Conservation (phyloP, 2,113 vertebrate genomes). For the Agelaius tricolor region DNA sequence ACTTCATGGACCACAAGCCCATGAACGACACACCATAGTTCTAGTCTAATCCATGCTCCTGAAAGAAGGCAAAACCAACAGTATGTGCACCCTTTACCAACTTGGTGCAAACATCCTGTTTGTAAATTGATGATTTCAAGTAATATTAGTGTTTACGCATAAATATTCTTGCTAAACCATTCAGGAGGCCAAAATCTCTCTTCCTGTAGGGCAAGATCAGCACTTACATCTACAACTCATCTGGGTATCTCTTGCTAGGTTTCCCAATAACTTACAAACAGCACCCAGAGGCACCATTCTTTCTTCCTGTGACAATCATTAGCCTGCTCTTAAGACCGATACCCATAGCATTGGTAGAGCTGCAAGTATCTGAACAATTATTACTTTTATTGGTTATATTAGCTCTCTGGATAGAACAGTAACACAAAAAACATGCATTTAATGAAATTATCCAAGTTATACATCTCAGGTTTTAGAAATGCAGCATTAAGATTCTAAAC, state of each 20-base stretch:
- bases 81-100: background rate
- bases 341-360: background rate
- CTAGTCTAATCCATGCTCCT: background rate
- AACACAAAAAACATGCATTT: background rate
- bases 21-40: background rate
- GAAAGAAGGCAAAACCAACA: background rate
- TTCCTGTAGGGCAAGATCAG: background rate
- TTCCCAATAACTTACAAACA: background rate
- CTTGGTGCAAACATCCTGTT: background rate
- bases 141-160: accelerated
- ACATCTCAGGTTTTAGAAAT: background rate
- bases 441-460: background rate
- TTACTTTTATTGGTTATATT: background rate
- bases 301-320: background rate
- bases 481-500: background rate
- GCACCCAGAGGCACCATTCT: background rate
- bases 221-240: background rate
- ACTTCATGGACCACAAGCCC: background rate
- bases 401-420: background rate
- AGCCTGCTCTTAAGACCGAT: background rate
- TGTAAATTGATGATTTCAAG: background rate
- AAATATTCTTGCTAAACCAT: background rate
- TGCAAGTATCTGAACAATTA: background rate
- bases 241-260: background rate
- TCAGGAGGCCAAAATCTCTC: background rate